phyloP scores from a whole-genome alignment of 2,113 vertebrate genomes.

The Copsychus sechellarum region DNA sequence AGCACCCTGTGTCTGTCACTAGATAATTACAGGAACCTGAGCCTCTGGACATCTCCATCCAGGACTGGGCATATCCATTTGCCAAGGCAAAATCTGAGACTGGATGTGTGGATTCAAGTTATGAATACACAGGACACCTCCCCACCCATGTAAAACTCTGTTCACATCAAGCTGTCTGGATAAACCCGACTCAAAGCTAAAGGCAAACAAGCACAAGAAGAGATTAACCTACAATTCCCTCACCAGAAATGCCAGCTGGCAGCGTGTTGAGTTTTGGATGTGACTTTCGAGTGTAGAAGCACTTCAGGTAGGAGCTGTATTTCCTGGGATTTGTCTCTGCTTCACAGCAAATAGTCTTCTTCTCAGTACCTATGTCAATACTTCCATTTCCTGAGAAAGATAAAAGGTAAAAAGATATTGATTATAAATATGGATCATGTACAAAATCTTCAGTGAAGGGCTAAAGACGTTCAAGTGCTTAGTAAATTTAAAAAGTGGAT shows the following conservation, averaged over 20 bases:
- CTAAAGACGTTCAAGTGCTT: not conserved
- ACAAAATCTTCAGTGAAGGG: not conserved
- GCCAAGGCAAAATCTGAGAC: not conserved
- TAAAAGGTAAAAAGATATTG: not conserved
- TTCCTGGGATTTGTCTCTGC: fast-evolving
- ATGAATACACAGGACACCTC: not conserved
- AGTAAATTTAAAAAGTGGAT: not conserved
- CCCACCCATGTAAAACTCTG: fast-evolving
- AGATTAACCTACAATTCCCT: not conserved
- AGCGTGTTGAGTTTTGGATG: fast-evolving
- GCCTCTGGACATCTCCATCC: not conserved
- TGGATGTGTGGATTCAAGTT: not conserved
- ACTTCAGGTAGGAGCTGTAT: fast-evolving
- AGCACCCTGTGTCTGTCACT: not conserved
- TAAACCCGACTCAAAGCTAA: not conserved
- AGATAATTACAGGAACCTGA: not conserved
- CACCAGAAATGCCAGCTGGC: fast-evolving
- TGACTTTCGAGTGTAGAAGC: fast-evolving
- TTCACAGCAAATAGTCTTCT: not conserved
- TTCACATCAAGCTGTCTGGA: not conserved
- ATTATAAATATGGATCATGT: not conserved
- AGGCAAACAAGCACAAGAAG: not conserved
- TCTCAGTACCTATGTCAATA: fast-evolving
- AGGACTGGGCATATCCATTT: not conserved
- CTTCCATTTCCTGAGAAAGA: not conserved